phyloP scores from a whole-genome alignment of 35 echinoderm and acorn worm genomes.

The Chiridota heheva region DNA sequence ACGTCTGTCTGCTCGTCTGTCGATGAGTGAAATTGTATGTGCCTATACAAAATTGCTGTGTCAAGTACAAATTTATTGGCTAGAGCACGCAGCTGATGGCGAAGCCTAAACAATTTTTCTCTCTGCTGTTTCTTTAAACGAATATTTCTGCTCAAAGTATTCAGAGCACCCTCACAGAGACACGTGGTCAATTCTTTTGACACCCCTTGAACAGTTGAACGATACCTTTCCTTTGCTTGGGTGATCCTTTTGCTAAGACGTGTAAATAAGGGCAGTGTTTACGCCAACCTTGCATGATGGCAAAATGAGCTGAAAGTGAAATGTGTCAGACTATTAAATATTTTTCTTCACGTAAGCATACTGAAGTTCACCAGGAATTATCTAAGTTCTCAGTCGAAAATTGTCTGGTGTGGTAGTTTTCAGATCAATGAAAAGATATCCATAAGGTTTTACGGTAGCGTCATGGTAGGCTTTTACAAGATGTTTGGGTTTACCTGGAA shows the following conservation, averaged over 20 bases:
- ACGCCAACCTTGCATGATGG: conserved; percentile 14
- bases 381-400: not conserved
- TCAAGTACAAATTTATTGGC: no score
- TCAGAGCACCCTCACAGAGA: no score
- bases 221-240: conserved; percentile 13
- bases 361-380: conserved; percentile 12
- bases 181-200: conserved; percentile 22
- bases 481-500: conserved; percentile 41
- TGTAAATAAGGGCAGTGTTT: conserved; percentile 20
- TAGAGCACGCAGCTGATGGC: no score
- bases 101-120: no score
- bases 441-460: conserved; percentile 37
- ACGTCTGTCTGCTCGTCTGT: no score
- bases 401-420: no score
- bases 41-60: no score
- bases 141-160: no score
- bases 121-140: no score
- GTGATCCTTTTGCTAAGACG: not conserved
- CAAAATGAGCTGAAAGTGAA: not conserved
- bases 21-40: no score
- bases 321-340: not conserved
- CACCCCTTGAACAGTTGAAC: not conserved
- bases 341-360: conserved; percentile 33
- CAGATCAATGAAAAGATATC: no score
- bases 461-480: conserved; percentile 60